Conservation (phyloP, 2,797 vertebrate genomes). For the Melanotaenia nigrans region DNA sequence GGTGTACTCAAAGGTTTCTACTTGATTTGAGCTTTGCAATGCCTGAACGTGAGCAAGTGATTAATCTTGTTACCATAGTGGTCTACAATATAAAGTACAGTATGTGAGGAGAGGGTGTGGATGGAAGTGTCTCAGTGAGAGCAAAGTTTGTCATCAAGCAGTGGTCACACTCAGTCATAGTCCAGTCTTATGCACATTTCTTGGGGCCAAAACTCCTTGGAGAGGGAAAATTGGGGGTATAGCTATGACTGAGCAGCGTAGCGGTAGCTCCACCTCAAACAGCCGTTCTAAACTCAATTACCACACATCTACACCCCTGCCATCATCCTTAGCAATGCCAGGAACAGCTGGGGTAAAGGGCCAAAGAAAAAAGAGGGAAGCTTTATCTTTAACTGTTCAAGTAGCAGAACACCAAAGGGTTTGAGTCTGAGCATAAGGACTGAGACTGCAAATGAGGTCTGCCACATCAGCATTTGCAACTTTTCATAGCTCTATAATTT, state of each 20-base stretch:
- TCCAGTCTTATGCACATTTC: slow-evolving; percentile 52
- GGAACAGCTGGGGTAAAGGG: slow-evolving; percentile 44
- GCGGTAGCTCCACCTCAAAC: slow-evolving; percentile 71
- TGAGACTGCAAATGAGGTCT: slow-evolving; percentile 71
- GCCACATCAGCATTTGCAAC: slow-evolving; percentile 70
- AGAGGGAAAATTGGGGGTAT: slow-evolving; percentile 67
- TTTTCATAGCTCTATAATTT: slow-evolving; percentile 67
- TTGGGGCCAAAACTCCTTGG: slow-evolving; percentile 51
- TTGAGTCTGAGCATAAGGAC: slow-evolving; percentile 57
- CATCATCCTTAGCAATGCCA: slow-evolving; percentile 53
- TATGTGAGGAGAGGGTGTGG: slow-evolving; percentile 42
- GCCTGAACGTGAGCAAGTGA: slow-evolving; percentile 26
- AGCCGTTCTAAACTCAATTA: slow-evolving; percentile 77
- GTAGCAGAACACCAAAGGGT: slow-evolving; percentile 68
- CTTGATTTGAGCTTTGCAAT: too few relatives aligned
- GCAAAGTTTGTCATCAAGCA: slow-evolving; percentile 46
- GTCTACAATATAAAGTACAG: slow-evolving; percentile 11
- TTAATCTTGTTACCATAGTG: slow-evolving; percentile 55
- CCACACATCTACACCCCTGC: slow-evolving; percentile 68
- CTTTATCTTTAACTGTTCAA: slow-evolving; percentile 67
- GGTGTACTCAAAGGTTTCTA: too few relatives aligned
- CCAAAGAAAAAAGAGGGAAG: slow-evolving; percentile 30
- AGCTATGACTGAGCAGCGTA: slow-evolving; percentile 65
- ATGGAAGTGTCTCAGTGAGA: slow-evolving; percentile 31
- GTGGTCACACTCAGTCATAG: slow-evolving; percentile 38